Evolutionary conservation across 2,113 vertebrate genomes (phyloP).

Genomic region (Centrocercus urophasianus): DNA sequence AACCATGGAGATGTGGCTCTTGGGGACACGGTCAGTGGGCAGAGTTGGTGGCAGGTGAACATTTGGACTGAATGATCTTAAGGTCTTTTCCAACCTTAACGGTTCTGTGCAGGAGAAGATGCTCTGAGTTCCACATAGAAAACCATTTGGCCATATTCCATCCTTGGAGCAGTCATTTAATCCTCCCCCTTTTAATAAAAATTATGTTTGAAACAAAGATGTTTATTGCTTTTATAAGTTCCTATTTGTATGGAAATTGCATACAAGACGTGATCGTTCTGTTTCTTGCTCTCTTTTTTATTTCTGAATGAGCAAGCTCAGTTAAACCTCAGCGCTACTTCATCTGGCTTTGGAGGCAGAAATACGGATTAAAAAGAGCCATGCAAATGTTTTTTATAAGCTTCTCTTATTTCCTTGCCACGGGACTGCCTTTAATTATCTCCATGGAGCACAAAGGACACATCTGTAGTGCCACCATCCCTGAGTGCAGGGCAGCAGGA

Average conservation of each 20-base stretch:
- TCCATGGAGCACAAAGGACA: slow-evolving; percentile 73
- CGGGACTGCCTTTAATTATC: slow-evolving; percentile 90
- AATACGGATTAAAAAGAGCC: slow-evolving; percentile 83
- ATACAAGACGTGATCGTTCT: slow-evolving; percentile 31
- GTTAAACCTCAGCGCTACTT: slow-evolving; percentile 63
- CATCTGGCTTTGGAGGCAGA: slow-evolving; percentile 82
- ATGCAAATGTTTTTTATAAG: slow-evolving; percentile 90
- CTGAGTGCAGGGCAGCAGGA: not conserved
- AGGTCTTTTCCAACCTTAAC: too few relatives aligned
- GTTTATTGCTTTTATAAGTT: slow-evolving; percentile 47
- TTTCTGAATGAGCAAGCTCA: slow-evolving; percentile 38
- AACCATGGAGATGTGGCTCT: too few relatives aligned
- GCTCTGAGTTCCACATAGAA: not conserved
- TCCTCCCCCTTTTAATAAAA: slow-evolving; percentile 28
- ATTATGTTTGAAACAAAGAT: slow-evolving; percentile 38
- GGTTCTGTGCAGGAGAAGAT: not conserved
- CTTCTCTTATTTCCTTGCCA: slow-evolving; percentile 78
- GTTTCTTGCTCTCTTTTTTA: not conserved
- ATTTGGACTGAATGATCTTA: too few relatives aligned
- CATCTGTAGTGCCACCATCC: slow-evolving; percentile 62
- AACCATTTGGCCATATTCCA: not conserved
- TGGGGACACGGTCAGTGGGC: too few relatives aligned
- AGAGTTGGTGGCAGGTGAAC: too few relatives aligned
- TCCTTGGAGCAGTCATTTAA: slow-evolving; percentile 4
- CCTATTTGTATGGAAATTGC: slow-evolving; percentile 39